Percentiles rank a stretch among this genome's conserved stretches.
phyloP scores from a whole-genome alignment of 2,797 vertebrate genomes.

The Lutjanus campechanus region DNA sequence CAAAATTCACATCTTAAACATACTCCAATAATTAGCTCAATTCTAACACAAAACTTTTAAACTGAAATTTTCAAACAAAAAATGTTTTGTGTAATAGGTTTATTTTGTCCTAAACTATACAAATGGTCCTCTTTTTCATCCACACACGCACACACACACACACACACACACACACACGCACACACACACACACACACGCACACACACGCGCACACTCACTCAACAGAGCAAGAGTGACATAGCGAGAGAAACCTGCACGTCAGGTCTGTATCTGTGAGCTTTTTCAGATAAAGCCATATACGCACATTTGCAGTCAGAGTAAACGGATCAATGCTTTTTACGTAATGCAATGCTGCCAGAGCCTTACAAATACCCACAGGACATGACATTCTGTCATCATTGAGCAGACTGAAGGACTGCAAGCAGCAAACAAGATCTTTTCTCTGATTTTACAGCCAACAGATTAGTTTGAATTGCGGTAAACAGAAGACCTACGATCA shows the following conservation, averaged over 20 bases:
- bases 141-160: too few relatives aligned
- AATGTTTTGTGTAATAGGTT: not conserved
- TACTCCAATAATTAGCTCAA: not conserved
- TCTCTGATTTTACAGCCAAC: slow-evolving; percentile 5
- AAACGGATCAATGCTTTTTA: slow-evolving; percentile 80
- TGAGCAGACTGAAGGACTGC: slow-evolving; percentile 14
- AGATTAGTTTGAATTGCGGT: not conserved
- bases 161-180: too few relatives aligned
- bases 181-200: too few relatives aligned
- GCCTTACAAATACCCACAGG: slow-evolving; percentile 70
- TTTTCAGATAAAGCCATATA: slow-evolving; percentile 65
- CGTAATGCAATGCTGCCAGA: slow-evolving; percentile 51
- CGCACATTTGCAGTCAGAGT: slow-evolving; percentile 65
- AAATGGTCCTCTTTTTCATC: too few relatives aligned
- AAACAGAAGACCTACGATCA: slow-evolving; percentile 6
- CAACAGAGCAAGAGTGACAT: not conserved
- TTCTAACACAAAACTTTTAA: not conserved
- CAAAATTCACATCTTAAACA: not conserved
- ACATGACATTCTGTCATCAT: slow-evolving; percentile 2
- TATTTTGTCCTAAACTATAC: too few relatives aligned
- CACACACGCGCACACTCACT: not conserved
- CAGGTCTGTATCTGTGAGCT: slow-evolving; percentile 25
- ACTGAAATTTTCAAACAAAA: too few relatives aligned
- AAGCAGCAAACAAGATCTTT: slow-evolving; percentile 12
- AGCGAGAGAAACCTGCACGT: slow-evolving; percentile 28